Evolutionary conservation across 1,140 invertebrate species (phyloP).

Genomic region (Lepidurus apus): DNA sequence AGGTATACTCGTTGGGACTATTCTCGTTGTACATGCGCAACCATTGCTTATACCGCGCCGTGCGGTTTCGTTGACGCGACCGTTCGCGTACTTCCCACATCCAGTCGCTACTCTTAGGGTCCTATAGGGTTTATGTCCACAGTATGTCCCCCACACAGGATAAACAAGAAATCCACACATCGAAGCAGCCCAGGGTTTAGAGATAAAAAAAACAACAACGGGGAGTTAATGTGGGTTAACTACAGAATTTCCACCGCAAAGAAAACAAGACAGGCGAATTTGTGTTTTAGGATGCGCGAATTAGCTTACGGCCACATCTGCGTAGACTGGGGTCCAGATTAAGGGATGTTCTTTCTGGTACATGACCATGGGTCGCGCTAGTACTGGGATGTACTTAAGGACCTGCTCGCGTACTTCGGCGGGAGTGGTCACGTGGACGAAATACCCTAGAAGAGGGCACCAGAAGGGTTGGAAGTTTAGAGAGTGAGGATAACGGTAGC

Average conservation of each 20-base stretch:
- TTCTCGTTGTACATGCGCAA: slow-evolving; percentile 36
- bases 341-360: slow-evolving; percentile 69
- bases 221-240: slow-evolving; percentile 27
- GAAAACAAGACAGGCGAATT: not conserved
- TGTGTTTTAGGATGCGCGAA: slow-evolving; percentile 32
- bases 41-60: slow-evolving; percentile 41
- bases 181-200: slow-evolving; percentile 31
- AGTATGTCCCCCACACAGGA: slow-evolving; percentile 29
- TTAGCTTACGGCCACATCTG: slow-evolving; percentile 69
- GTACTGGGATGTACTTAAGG: slow-evolving; percentile 81
- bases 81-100: slow-evolving; percentile 76
- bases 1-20: slow-evolving; percentile 26
- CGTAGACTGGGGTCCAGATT: slow-evolving; percentile 89
- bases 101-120: slow-evolving; percentile 82
- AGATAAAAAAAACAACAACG: slow-evolving; percentile 35
- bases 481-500: slow-evolving; percentile 22
- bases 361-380: slow-evolving; percentile 78
- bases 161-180: slow-evolving; percentile 11
- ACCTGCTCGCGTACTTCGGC: slow-evolving; percentile 92
- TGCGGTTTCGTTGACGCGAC: slow-evolving; percentile 63
- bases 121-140: slow-evolving; percentile 47
- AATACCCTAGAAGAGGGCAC: slow-evolving; percentile 63
- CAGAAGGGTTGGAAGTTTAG: not conserved
- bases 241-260: slow-evolving; percentile 23
- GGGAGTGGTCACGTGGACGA: slow-evolving; percentile 82